phyloP scores from a whole-genome alignment of 2,888 invertebrate species.

The Leptinotarsa rubiginosa region DNA sequence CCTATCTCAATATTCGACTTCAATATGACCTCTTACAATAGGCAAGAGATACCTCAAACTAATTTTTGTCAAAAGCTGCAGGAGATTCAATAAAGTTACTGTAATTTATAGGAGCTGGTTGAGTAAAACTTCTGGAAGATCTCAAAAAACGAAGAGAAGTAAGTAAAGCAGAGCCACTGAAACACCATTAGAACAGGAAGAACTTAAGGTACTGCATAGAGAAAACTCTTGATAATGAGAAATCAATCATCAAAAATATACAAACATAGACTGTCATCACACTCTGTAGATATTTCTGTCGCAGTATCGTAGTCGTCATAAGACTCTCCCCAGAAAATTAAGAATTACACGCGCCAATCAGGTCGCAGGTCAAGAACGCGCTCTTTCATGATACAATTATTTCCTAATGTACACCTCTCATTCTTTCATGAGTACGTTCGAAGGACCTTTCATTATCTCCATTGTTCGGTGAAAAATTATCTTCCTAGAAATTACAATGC shows the following conservation, averaged over 20 bases:
- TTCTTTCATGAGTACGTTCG: not conserved
- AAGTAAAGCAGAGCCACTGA: too few species aligned
- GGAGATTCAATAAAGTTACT: too few species aligned
- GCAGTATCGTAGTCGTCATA: not conserved
- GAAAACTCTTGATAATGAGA: too few species aligned
- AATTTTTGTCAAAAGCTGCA: too few species aligned
- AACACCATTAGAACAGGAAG: too few species aligned
- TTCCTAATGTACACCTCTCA: slow-evolving; percentile 33
- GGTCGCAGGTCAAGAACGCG: slow-evolving; percentile 48
- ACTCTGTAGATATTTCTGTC: not conserved
- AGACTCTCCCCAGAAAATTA: slow-evolving; percentile 18
- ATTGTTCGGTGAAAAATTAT: slow-evolving; percentile 15
- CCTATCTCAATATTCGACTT: too few species aligned
- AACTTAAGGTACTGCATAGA: too few species aligned
- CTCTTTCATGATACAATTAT: slow-evolving; percentile 53
- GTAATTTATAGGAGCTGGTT: too few species aligned
- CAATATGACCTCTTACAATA: too few species aligned
- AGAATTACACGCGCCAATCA: slow-evolving; percentile 33
- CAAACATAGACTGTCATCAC: slow-evolving; percentile 33
- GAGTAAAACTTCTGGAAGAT: too few species aligned
- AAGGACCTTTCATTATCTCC: slow-evolving; percentile 5
- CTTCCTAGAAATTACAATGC: not conserved
- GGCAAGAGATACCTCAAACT: too few species aligned
- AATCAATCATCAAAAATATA: not conserved
- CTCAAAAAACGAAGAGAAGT: too few species aligned